Evolutionary conservation across 1,140 invertebrate genomes (phyloP), one percentile per base, ranked within the genome.

Genomic region (Gonioctena quinquepunctata): DNA sequence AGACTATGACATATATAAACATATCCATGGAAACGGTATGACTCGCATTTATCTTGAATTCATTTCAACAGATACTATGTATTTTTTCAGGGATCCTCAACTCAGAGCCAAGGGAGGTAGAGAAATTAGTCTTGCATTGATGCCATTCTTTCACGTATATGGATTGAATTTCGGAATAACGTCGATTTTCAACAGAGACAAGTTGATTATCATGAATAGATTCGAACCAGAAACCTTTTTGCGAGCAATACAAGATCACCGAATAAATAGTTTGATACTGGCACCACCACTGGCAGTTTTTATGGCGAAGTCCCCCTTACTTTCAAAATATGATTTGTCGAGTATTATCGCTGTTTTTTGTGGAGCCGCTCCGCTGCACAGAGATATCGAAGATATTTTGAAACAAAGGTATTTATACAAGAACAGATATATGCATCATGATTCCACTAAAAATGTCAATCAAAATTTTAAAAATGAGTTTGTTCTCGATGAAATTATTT

Each of bases 201-300:
- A 66, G 28, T 50, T 82, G 2, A 76, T 84, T 1, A 79, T 80
- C 42, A 33, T 85, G 22, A 63, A 78, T 26, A 84, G 84, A 59
- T 93, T 92, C 79, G 87, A 92, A 1, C 84, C 87, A 13, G 81
- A 89, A 49, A 42, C 83, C 0, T 92, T 89, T 78, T 80, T 92
- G 8, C 83, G 82, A 64, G 80, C 84, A 1, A 83, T 86, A 49
- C 73, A 85, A 79, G 82, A 86, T 66, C 85, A 89, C 64, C 88
- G 87, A 84, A 86, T 91, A 71, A 56, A 80, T 19, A 72, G 80
- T 48, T 60, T 89, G 8, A 78, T 79, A 8, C 64, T 88, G 1
- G 89, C 90, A 0, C 88, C 89, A 18, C 86, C 89, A 2, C 71
- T 90, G 4, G 75, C 88, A 62, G 75, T 88, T 6, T 88, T 89